Evolutionary conservation across 2,113 vertebrate genomes (phyloP), one percentile per base, ranked within the genome.

Genomic region (Balaenoptera acutorostrata): DNA sequence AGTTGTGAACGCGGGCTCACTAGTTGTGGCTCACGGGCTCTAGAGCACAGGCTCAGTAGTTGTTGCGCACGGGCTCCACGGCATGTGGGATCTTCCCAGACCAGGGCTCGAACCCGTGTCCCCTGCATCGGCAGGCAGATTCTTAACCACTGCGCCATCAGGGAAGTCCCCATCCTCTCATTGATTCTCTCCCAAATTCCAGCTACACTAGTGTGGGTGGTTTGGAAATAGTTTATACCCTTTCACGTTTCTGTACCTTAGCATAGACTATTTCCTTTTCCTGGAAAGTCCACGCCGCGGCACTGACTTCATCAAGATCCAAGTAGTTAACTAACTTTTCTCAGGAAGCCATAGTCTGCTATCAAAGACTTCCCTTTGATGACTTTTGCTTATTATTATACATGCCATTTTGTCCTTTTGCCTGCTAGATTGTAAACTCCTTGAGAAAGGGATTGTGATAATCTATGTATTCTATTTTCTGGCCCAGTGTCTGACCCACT

Each of bases 31-130:
- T 52, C 52, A 0, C 4, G 4, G 49, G 49, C 49, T 52, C 49
- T 52, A 52, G 49, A 52, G 49, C 1, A 0, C 52, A 52, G 52
- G 52, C 52, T 52, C 52, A 52, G 52, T 6, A 52, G 52, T 52
- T 52, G 52, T 52, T 52, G 52, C 1, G 1, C 52, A 52, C 1
- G 17, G 52, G 52, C 52, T 18, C 52, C 1, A 0, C 5, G 0
- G 52, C 52, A 52, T 18, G 15, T 52, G 52, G 15, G 15, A 52
- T 18, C 52, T 52, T 52, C 52, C 15, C 52, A 52, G 52, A 52
- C 15, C 5, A 52, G 52, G 52, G 15, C 52, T 52, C 0, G 1
- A 52, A 52, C 52, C 52, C 52, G 0, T 52, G 52, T 52, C 52
- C 15, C 52, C 15, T 52, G 15, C 52, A 18, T 52, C 18, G 15